Conservation (phyloP, 2,797 vertebrate genomes). For the Chloroceryle inda region DNA sequence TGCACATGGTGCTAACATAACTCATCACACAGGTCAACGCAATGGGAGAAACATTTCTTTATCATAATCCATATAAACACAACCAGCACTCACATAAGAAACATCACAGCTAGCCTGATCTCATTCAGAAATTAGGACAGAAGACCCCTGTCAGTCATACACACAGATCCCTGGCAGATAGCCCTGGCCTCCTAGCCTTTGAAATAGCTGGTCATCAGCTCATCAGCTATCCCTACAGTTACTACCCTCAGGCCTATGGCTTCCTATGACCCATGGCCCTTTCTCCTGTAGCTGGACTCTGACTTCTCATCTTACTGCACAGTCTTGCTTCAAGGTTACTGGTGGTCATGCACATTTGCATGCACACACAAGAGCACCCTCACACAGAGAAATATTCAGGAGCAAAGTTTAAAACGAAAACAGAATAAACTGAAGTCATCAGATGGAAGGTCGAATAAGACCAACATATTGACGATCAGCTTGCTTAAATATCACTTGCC, state of each 20-base stretch:
- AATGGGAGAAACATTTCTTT: fast-evolving
- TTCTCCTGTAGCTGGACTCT: not conserved
- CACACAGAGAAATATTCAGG: not conserved
- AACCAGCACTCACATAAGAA: not conserved
- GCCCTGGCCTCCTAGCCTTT: not conserved
- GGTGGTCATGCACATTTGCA: not conserved
- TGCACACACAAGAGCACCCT: not conserved
- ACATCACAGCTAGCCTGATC: not conserved
- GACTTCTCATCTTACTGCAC: fast-evolving
- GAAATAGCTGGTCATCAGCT: not conserved
- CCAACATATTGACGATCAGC: fast-evolving
- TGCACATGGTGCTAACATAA: fast-evolving
- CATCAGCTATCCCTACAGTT: not conserved
- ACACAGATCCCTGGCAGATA: not conserved
- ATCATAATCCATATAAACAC: not conserved
- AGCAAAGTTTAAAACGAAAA: not conserved
- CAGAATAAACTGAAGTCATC: not conserved
- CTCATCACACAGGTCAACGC: not conserved
- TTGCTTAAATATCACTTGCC: not conserved
- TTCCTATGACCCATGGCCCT: fast-evolving
- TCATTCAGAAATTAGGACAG: not conserved
- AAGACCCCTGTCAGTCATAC: not conserved
- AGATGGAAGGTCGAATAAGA: not conserved
- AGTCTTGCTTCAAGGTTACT: not conserved
- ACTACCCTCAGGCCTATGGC: fast-evolving